A percentile compares a stretch with the other conserved stretches of the same genome.
Conservation (phyloP, 23 tunicate species). For the Styela clava region DNA sequence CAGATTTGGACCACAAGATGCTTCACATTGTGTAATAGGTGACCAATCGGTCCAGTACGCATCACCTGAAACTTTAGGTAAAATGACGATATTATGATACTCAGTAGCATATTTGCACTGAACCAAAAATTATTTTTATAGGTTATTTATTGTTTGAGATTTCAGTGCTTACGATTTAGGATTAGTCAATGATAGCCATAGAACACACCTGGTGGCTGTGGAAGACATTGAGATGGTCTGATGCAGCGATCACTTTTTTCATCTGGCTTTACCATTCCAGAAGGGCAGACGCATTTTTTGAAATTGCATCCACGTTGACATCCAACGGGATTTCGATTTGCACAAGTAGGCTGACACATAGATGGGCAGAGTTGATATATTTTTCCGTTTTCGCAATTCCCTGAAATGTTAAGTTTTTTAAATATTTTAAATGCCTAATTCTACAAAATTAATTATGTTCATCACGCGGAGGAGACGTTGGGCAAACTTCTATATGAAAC, state of each 20-base stretch:
- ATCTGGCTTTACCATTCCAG: constrained; percentile 9
- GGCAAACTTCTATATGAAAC: too few species aligned
- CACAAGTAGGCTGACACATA: constrained; percentile 19
- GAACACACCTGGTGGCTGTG: too few species aligned
- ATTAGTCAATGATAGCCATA: too few species aligned
- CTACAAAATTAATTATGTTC: too few species aligned
- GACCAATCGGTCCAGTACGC: not conserved
- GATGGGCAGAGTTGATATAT: constrained; percentile 6
- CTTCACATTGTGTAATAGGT: not conserved
- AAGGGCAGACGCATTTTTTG: constrained; percentile 11
- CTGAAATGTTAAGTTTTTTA: too few species aligned
- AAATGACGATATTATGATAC: too few species aligned
- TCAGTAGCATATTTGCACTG: too few species aligned
- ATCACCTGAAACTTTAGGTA: not conserved
- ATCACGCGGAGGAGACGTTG: too few species aligned
- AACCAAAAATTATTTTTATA: too few species aligned
- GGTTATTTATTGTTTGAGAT: too few species aligned
- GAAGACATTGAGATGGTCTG: not conserved
- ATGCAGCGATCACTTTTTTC: not conserved
- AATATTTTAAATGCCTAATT: too few species aligned
- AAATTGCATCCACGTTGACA: constrained; percentile 17
- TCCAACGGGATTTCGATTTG: not conserved
- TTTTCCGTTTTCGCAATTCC: not conserved
- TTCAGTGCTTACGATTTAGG: too few species aligned
- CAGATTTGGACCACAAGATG: not conserved